These are phyloP conservation scores for Ambastaia sidthimunki DNA, from an alignment of 2,797 vertebrate species.

Conservation along the genomic window DNA sequence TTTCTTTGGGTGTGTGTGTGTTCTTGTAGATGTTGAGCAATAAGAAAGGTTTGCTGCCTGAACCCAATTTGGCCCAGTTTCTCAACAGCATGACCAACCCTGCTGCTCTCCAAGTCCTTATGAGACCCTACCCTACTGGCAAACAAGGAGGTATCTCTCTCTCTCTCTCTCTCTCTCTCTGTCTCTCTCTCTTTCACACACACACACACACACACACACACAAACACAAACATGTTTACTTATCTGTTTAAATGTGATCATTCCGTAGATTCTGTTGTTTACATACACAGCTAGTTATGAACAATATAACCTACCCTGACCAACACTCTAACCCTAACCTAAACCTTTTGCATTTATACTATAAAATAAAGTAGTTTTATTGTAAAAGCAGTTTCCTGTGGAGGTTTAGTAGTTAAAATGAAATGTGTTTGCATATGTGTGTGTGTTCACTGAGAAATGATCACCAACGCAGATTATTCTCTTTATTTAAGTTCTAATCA, in stretches of 20 bases:
- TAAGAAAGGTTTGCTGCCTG: slow-evolving; percentile 91
- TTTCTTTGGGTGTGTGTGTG: slow-evolving; percentile 29
- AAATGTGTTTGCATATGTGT: background rate
- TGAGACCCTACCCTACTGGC: slow-evolving; percentile 86
- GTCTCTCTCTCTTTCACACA: slow-evolving; percentile 2
- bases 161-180: background rate
- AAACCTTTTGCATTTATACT: no score
- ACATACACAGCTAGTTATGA: no score
- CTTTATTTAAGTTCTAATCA: slow-evolving; percentile 81
- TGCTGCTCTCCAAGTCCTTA: slow-evolving; percentile 90
- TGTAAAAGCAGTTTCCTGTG: slow-evolving; percentile 15
- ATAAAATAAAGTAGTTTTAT: no score
- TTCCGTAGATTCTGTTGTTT: no score
- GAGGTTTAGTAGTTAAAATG: slow-evolving; percentile 9
- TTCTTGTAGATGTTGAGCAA: slow-evolving; percentile 86
- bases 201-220: background rate
- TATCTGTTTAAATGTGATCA: no score
- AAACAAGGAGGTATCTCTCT: slow-evolving; percentile 77
- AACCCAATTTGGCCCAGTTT: slow-evolving; percentile 91
- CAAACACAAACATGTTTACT: no score
- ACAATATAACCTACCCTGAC: no score
- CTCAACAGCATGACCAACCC: slow-evolving; percentile 94
- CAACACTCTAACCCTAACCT: no score
- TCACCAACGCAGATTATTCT: slow-evolving; percentile 50
- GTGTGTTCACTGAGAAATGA: slow-evolving; percentile 20